Percentiles rank a stretch among this genome's conserved stretches.
phyloP scores from a whole-genome alignment of 2,888 invertebrate genomes.

The Arenicola marina region DNA sequence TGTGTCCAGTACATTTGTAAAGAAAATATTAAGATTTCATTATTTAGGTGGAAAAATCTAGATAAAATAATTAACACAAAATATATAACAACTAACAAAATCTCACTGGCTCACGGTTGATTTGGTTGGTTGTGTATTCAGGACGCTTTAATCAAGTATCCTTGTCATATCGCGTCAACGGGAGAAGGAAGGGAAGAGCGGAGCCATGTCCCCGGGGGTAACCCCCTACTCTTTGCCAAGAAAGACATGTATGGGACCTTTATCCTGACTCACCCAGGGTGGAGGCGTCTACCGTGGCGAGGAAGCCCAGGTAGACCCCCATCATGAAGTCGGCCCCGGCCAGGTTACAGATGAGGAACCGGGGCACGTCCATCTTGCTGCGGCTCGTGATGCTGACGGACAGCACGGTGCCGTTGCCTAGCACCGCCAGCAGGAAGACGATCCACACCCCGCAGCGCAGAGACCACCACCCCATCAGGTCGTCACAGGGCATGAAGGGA shows the following conservation, averaged over 20 bases:
- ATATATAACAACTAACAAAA: too few relatives aligned
- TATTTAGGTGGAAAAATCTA: not conserved
- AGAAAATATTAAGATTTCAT: too few relatives aligned
- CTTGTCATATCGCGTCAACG: too few relatives aligned
- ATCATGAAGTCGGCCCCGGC: conserved; percentile 97
- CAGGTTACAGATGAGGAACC: conserved; percentile 94
- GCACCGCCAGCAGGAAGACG: conserved; percentile 90
- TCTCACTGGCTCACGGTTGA: too few relatives aligned
- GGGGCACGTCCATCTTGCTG: conserved; percentile 93
- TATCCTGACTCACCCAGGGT: conserved; percentile 88
- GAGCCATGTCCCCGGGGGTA: too few relatives aligned
- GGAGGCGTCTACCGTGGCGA: conserved; percentile 94
- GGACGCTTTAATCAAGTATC: too few relatives aligned
- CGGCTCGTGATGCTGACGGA: conserved; percentile 89
- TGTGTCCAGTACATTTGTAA: too few relatives aligned
- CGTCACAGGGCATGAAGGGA: conserved; percentile 93
- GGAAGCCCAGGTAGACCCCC: conserved; percentile 90
- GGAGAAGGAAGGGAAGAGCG: too few relatives aligned
- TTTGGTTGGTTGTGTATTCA: too few relatives aligned
- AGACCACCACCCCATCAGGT: conserved; percentile 98
- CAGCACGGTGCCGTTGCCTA: conserved; percentile 95
- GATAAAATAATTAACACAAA: not conserved
- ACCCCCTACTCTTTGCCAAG: too few relatives aligned
- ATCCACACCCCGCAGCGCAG: conserved; percentile 96
- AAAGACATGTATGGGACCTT: too few relatives aligned